These are phyloP conservation scores for Danaus melanippus DNA, from an alignment of 1,140 invertebrate species.

Conservation along the genomic window DNA sequence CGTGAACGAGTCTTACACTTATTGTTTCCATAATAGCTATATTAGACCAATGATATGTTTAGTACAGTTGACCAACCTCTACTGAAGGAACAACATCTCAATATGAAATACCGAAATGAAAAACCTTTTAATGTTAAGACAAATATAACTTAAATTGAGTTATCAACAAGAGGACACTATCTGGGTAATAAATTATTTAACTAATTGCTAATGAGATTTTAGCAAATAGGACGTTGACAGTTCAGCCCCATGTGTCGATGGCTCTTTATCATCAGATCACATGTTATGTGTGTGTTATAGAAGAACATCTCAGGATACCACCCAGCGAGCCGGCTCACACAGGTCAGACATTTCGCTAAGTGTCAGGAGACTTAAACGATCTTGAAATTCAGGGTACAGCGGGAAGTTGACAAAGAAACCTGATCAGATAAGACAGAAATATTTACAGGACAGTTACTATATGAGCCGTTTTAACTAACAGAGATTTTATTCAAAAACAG, in stretches of 20 bases:
- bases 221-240: slow-evolving; percentile 18
- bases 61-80: too few relatives aligned
- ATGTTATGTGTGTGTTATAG: slow-evolving; percentile 21
- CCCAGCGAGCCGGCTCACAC: slow-evolving; percentile 26
- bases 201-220: neutral
- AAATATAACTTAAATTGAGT: too few relatives aligned
- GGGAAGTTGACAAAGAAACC: slow-evolving; percentile 1
- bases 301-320: slow-evolving; percentile 22
- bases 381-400: slow-evolving; percentile 14
- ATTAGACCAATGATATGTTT: too few relatives aligned
- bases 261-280: neutral
- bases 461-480: slow-evolving; percentile 1
- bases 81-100: too few relatives aligned
- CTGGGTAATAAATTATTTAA: too few relatives aligned
- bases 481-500: too few relatives aligned
- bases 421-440: too few relatives aligned
- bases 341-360: slow-evolving; percentile 32
- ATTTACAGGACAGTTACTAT: slow-evolving; percentile 10
- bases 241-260: slow-evolving; percentile 13
- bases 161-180: too few relatives aligned
- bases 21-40: too few relatives aligned
- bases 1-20: too few relatives aligned
- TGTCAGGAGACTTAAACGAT: slow-evolving; percentile 29
- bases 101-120: too few relatives aligned
- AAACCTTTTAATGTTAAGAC: too few relatives aligned